Conservation (phyloP, 1,140 invertebrate species). For the Caligus rogercresseyi region DNA sequence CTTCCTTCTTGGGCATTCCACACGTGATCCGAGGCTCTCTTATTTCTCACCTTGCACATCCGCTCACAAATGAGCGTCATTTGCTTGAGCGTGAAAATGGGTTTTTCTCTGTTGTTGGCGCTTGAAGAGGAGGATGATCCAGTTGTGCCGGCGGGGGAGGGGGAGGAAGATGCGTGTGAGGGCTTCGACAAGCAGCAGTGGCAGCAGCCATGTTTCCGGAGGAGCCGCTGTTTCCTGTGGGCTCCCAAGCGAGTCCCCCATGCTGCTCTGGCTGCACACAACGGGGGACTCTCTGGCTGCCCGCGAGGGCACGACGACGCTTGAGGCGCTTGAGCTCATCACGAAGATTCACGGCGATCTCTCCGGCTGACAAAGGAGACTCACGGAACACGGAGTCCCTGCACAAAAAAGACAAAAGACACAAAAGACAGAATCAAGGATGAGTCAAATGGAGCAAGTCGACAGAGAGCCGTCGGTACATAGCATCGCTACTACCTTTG, state of each 20-base stretch:
- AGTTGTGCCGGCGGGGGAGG: neutral
- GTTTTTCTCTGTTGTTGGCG: neutral
- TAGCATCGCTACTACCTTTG: neutral
- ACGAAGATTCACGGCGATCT: conserved; percentile 16
- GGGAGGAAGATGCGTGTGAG: neutral
- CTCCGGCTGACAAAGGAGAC: conserved; percentile 4
- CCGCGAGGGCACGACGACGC: conserved; percentile 5
- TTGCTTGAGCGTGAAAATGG: conserved; percentile 20
- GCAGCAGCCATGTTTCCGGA: neutral
- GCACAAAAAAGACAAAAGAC: neutral
- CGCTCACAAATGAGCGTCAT: conserved; percentile 19
- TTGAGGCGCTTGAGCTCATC: conserved; percentile 17
- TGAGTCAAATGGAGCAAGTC: neutral
- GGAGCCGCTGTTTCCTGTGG: neutral
- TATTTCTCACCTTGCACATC: conserved; percentile 19
- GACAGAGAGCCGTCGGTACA: neutral
- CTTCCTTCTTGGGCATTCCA: neutral
- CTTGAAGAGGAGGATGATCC: neutral
- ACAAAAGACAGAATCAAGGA: neutral
- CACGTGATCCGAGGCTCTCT: no score
- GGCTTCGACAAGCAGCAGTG: conserved; percentile 4
- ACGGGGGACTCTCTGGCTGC: no score
- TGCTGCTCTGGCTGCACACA: no score
- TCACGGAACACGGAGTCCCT: conserved; percentile 1
- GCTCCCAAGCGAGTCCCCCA: neutral